These are phyloP conservation scores for Nephila pilipes DNA, from an alignment of 1,140 invertebrate species.

Conservation along the genomic window DNA sequence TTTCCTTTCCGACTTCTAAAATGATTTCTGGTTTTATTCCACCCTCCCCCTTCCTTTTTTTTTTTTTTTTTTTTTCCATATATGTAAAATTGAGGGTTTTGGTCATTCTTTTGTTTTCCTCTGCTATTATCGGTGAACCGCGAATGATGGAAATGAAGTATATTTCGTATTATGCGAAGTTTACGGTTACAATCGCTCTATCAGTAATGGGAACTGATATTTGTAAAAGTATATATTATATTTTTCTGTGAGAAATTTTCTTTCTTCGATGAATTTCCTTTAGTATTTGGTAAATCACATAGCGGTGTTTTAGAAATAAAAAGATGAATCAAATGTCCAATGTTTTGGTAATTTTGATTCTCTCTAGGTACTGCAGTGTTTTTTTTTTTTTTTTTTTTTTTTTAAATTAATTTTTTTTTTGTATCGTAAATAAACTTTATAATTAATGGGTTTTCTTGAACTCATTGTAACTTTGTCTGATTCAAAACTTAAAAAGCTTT, in stretches of 20 bases:
- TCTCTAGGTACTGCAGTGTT: too few relatives aligned
- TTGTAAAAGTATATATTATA: background rate
- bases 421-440: too few relatives aligned
- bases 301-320: background rate
- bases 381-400: too few relatives aligned
- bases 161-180: background rate
- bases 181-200: background rate
- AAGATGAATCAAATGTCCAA: too few relatives aligned
- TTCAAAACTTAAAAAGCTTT: too few relatives aligned
- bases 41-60: background rate
- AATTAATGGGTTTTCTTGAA: too few relatives aligned
- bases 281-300: background rate
- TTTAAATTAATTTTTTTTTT: too few relatives aligned
- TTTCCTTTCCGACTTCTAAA: background rate
- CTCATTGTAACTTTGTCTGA: too few relatives aligned
- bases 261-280: background rate
- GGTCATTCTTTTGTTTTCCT: conserved; percentile 24
- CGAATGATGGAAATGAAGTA: background rate
- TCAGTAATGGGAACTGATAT: background rate
- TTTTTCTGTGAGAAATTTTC: background rate
- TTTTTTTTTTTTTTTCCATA: background rate
- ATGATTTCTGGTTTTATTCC: conserved; percentile 13
- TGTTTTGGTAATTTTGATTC: too few relatives aligned
- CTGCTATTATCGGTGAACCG: background rate
- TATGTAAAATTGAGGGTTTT: background rate